A percentile compares a stretch with the other conserved stretches of the same genome.
phyloP scores from a whole-genome alignment of 1,140 invertebrate genomes.

The Glomeris maerens region DNA sequence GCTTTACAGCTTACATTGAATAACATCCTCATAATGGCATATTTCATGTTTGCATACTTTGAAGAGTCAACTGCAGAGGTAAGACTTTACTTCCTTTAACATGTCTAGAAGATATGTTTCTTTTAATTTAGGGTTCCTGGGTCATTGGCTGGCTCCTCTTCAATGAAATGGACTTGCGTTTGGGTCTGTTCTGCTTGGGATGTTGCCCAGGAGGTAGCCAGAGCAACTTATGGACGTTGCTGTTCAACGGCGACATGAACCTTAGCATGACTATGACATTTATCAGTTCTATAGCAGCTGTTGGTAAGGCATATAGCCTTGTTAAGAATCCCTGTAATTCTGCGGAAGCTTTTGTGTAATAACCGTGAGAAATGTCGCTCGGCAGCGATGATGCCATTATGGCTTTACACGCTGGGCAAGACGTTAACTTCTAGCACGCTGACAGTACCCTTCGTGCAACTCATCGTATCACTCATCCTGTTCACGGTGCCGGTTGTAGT shows the following conservation, averaged over 20 bases:
- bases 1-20: no score
- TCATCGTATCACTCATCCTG: slow-evolving; percentile 27
- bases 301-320: no score
- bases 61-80: no score
- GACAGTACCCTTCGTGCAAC: slow-evolving; percentile 33
- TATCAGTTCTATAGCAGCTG: slow-evolving; percentile 62
- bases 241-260: slow-evolving; percentile 35
- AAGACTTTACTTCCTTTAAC: background rate
- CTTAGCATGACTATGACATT: slow-evolving; percentile 48
- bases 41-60: no score
- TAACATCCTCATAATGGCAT: no score
- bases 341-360: no score
- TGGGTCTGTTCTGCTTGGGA: slow-evolving; percentile 34
- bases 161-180: slow-evolving; percentile 18
- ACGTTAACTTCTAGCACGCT: slow-evolving; percentile 18
- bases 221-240: slow-evolving; percentile 35
- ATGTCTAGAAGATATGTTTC: background rate
- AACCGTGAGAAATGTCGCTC: no score
- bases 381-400: slow-evolving; percentile 38
- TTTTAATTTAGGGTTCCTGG: background rate
- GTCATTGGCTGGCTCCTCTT: background rate
- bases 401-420: slow-evolving; percentile 36
- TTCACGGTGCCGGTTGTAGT: slow-evolving; percentile 34
- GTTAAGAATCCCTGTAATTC: no score
- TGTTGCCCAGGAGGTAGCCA: slow-evolving; percentile 34